Conservation (phyloP, 2,888 invertebrate genomes). For the Petrolisthes manimaculis region DNA sequence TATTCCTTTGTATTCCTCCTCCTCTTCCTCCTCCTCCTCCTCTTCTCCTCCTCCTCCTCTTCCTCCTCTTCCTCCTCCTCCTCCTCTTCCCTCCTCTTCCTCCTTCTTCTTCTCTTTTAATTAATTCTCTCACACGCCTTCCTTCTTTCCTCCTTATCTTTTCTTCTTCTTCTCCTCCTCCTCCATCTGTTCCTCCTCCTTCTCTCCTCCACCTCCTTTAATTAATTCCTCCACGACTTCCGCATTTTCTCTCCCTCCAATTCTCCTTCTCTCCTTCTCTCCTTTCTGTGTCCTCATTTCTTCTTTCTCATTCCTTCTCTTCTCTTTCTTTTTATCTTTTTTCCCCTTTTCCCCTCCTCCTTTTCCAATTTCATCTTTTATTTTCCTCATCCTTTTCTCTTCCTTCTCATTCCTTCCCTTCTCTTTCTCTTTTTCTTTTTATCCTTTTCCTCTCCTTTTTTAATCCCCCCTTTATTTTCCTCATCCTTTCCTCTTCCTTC, state of each 20-base stretch:
- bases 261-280: slow-evolving; percentile 7
- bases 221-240: not conserved
- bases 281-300: not conserved
- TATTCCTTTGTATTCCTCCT: too few relatives aligned
- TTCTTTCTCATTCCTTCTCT: not conserved
- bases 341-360: not conserved
- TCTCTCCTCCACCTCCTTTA: not conserved
- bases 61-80: not conserved
- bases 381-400: not conserved
- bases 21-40: slow-evolving; percentile 7
- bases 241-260: not conserved
- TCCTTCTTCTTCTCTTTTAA: not conserved
- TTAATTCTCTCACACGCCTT: not conserved
- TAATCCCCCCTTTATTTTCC: not conserved
- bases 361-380: not conserved
- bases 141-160: not conserved
- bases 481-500: not conserved
- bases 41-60: not conserved
- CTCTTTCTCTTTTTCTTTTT: not conserved
- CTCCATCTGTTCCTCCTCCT: not conserved
- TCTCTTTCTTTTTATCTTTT: not conserved
- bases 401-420: not conserved
- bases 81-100: not conserved
- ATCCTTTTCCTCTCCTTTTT: not conserved
- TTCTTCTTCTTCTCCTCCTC: not conserved